These are phyloP conservation scores for Laodelphax striatellus DNA, from an alignment of 1,140 invertebrate species.

Conservation along the genomic window DNA sequence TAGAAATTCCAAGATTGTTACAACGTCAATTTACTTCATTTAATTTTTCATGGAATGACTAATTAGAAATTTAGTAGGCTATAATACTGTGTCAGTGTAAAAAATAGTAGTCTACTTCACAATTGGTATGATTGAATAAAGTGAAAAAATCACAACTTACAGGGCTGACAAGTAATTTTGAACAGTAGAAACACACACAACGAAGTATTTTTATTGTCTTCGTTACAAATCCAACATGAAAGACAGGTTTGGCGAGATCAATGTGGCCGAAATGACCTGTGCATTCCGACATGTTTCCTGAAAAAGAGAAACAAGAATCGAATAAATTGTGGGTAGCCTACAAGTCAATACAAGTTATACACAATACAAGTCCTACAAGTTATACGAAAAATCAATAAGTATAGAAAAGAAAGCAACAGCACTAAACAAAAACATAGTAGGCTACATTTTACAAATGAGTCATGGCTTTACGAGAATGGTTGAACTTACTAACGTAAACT, in stretches of 20 bases:
- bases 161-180: slow-evolving; percentile 88
- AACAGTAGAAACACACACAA: slow-evolving; percentile 97
- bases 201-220: slow-evolving; percentile 94
- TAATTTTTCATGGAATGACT: too few relatives aligned
- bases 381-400: too few relatives aligned
- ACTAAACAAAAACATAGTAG: neutral
- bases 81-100: too few relatives aligned
- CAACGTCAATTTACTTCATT: too few relatives aligned
- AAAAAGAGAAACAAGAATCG: slow-evolving; percentile 16
- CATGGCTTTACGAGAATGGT: neutral
- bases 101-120: too few relatives aligned
- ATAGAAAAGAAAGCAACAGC: neutral
- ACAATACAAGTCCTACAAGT: too few relatives aligned
- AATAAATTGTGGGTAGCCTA: too few relatives aligned
- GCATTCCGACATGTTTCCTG: slow-evolving; percentile 89
- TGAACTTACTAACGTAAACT: too few relatives aligned
- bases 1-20: too few relatives aligned
- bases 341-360: too few relatives aligned
- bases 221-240: slow-evolving; percentile 94
- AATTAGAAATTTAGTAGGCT: too few relatives aligned
- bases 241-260: slow-evolving; percentile 96
- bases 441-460: neutral
- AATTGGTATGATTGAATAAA: too few relatives aligned
- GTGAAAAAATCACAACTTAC: slow-evolving; percentile 41
- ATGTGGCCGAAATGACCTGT: slow-evolving; percentile 99